Evolutionary conservation across 2,113 vertebrate species (phyloP), one percentile per base, ranked within the genome.

Genomic region (Pipra filicauda): DNA sequence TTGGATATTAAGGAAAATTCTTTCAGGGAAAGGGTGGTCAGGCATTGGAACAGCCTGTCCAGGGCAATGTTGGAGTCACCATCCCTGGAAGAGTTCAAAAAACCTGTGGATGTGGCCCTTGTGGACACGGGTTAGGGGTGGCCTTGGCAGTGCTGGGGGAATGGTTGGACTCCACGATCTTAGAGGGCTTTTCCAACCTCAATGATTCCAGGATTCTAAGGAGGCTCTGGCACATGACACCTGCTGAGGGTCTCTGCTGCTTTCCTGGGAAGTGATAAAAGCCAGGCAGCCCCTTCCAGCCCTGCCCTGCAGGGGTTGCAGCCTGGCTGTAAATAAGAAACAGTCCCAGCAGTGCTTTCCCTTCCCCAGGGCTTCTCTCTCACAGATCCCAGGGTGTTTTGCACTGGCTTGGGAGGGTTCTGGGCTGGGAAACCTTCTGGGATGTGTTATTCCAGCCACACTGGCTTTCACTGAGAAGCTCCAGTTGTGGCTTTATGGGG

Each of bases 401-500:
- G 70, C 57, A 12, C 86, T 61, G 75, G 16, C 44, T 61, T 24
- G 67, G 84, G 91, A 58, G 46, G 10, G 51, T 64, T 74, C n/a
- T 12, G 66, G n/a, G 5, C 39, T 14, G 70, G 92, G 87, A 62
- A 89, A 66, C 49, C 21, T 67, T 51, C 10, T 39, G 91, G 8
- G 9, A 46, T n/a, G 65, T 6, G 7, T 78, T 35, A 46, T 33
- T 64, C 48, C 9, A 59, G 71, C 71, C 81, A 44, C 39, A 3
- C 81, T 59, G 89, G 84, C 80, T 95, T 73, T 71, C 65, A 2
- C 73, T 75, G 85, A 5, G 0, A 3, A 48, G 52, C 5, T 93
- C 82, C 70, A 64, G 0, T 61, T 89, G 92, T 55, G 85, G 89
- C 95, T 96, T 94, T 77, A 9, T 41, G 33, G 76, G 59, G 7